Evolutionary conservation across 2,888 invertebrate genomes (phyloP).

Genomic region (Drosophila colorata): DNA sequence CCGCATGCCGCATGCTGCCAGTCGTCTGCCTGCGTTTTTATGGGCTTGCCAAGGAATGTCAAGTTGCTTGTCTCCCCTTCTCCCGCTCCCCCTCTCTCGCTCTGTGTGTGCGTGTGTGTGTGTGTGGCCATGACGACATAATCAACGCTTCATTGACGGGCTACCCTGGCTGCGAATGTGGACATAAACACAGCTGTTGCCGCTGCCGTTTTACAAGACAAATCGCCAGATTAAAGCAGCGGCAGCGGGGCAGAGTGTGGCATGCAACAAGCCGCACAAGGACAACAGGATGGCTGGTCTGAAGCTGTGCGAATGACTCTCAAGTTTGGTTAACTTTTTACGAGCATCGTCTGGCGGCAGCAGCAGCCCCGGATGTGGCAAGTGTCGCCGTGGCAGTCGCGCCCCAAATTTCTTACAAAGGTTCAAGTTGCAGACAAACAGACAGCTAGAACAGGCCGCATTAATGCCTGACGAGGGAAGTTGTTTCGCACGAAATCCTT

Average conservation of each 20-base stretch:
- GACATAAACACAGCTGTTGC: constrained; percentile 62
- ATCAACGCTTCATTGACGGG: constrained; percentile 74
- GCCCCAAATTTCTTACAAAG: neutral
- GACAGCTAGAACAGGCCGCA: neutral
- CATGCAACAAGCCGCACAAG: constrained; percentile 38
- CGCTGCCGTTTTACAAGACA: constrained; percentile 47
- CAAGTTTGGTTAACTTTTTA: constrained; percentile 56
- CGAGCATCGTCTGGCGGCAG: constrained; percentile 19
- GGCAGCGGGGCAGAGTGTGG: constrained; percentile 30
- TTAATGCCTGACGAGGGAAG: too few species aligned
- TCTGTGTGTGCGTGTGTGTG: constrained; percentile 16
- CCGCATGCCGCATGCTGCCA: constrained; percentile 30
- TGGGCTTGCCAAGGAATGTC: constrained; percentile 59
- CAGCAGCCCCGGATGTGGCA: neutral
- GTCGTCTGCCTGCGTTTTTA: constrained; percentile 62
- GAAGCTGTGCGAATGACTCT: constrained; percentile 32
- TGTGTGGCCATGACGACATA: constrained; percentile 66
- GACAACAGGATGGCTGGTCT: constrained; percentile 18
- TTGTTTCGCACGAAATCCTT: neutral
- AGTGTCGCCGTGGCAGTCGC: neutral
- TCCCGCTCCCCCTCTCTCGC: too few species aligned
- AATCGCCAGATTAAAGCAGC: constrained; percentile 46
- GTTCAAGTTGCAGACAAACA: constrained; percentile 5
- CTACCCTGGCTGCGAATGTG: constrained; percentile 41
- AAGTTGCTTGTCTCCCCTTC: constrained; percentile 27